Evolutionary conservation across 2,888 invertebrate genomes (phyloP).

Genomic region (Chrysomela aeneicollis): DNA sequence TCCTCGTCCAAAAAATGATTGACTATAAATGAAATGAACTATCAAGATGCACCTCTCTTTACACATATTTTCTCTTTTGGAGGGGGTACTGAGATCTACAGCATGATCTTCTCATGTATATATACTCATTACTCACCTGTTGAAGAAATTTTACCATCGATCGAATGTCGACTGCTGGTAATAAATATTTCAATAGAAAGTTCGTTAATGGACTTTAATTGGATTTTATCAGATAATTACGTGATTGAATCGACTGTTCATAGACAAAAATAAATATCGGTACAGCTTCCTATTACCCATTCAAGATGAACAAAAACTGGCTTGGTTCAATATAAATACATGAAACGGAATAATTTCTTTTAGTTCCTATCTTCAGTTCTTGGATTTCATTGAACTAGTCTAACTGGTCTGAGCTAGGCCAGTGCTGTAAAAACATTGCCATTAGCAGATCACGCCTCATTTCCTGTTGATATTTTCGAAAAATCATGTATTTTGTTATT

Average conservation of each 20-base stretch:
- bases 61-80: too few species aligned
- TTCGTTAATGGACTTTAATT: constrained; percentile 1
- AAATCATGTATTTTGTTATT: not conserved
- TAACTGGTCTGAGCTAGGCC: not conserved
- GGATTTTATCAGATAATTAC: not conserved
- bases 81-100: too few species aligned
- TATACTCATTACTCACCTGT: too few species aligned
- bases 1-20: too few species aligned
- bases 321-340: not conserved
- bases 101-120: too few species aligned
- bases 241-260: not conserved
- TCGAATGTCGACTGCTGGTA: not conserved
- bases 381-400: not conserved
- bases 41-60: too few species aligned
- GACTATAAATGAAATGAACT: too few species aligned
- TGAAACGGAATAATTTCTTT: not conserved
- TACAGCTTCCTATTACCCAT: not conserved
- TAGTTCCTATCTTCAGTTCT: not conserved
- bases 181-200: constrained; percentile 2
- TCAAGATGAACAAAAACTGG: constrained; percentile 1
- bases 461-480: constrained; percentile 36
- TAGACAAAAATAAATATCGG: not conserved
- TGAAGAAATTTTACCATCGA: not conserved
- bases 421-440: constrained; percentile 32
- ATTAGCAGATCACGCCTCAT: constrained; percentile 35